Percentiles rank a stretch among this genome's conserved stretches.
phyloP scores from a whole-genome alignment of 2,888 invertebrate genomes.

The Thera obeliscata region DNA sequence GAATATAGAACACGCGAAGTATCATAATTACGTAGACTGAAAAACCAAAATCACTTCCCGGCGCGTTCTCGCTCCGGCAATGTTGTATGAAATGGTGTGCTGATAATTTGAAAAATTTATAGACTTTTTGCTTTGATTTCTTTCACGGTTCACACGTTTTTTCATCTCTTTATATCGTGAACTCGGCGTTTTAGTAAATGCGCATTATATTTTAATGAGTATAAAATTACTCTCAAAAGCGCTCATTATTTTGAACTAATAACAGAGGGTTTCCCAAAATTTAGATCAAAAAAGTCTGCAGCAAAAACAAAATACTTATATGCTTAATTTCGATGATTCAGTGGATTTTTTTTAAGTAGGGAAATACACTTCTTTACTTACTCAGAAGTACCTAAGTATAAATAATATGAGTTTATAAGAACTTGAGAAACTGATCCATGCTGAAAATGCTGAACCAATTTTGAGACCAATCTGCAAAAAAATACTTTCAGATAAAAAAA shows the following conservation, averaged over 20 bases:
- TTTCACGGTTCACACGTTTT: constrained; percentile 36
- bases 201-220: constrained; percentile 22
- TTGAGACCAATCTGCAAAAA: too few relatives aligned
- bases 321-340: constrained; percentile 2
- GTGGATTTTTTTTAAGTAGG: constrained; percentile 11
- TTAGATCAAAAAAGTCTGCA: constrained; percentile 18
- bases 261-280: constrained; percentile 33
- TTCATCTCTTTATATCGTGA: constrained; percentile 9
- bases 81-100: too few relatives aligned
- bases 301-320: constrained; percentile 24
- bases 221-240: constrained; percentile 22
- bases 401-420: too few relatives aligned
- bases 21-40: too few relatives aligned
- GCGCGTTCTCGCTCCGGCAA: too few relatives aligned
- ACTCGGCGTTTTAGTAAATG: constrained; percentile 28
- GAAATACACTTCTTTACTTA: neutral
- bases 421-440: too few relatives aligned
- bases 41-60: too few relatives aligned
- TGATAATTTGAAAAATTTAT: too few relatives aligned
- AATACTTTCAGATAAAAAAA: too few relatives aligned
- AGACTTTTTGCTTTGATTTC: constrained; percentile 18
- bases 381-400: too few relatives aligned
- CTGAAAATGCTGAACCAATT: too few relatives aligned
- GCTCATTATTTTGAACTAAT: constrained; percentile 24
- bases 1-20: too few relatives aligned